Evolutionary conservation across 2,888 invertebrate genomes (phyloP), one percentile per base, ranked within the genome.

Genomic region (Nephrocerus scutellatus): DNA sequence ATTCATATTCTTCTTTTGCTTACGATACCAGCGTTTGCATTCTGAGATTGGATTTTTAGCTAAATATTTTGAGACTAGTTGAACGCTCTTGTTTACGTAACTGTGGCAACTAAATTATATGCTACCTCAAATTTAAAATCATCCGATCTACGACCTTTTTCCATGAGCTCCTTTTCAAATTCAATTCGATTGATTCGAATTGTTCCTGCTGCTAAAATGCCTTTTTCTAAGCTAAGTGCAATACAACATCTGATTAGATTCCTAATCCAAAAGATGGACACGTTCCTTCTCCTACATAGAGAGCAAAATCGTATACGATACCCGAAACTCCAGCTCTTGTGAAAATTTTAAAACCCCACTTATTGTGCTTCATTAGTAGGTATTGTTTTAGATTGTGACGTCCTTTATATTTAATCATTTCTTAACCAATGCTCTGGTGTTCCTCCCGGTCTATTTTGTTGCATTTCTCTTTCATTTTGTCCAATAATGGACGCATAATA

Each of bases 51-150:
- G 48, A 24, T 39, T 41, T 21, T 45, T 30, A 39, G 39, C 41
- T 39, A 19, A 20, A 40, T 43, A 41, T 20, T 47, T 47, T 15
- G 47, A 50, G 13, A 50, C 19, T 3, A 50, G 34, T 43, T 48
- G 41, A n/a, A 48, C 43, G 18, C 41, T 46, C 41, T 45, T 47
- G 29, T 50, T 48, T 24, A 47, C 48, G 26, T 43, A 47, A 48
- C 45, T 47, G 23, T 42, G 45, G 41, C 43, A 47, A 47, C 30
- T 22, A 48, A 41, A 24, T 43, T 44, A 22, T 46, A 28, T 22
- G 32, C 34, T 33, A 31, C 25, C 24, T 48, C 45, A 41, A 18
- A 43, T 44, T 44, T 46, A 10, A 44, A 46, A 37, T 48, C 38
- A 36, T 30, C 29, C 21, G 45, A 46, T 34, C 47, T 45, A 19